phyloP scores from a whole-genome alignment of 2,797 vertebrate species.

The Thalassophryne amazonica region DNA sequence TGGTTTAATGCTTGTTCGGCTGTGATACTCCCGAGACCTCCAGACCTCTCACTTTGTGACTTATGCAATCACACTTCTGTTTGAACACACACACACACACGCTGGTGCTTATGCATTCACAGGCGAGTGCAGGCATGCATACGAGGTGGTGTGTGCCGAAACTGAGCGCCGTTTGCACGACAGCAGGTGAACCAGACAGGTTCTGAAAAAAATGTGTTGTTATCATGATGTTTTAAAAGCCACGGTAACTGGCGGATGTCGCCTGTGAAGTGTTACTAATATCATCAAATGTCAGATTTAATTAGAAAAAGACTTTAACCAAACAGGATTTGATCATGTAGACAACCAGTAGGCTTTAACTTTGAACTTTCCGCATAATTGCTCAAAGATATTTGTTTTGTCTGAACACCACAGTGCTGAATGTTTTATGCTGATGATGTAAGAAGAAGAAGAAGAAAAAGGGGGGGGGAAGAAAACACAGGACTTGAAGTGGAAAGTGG shows the following conservation, averaged over 20 bases:
- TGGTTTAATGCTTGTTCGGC: not conserved
- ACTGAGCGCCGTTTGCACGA: constrained; percentile 13
- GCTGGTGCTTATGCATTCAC: not conserved
- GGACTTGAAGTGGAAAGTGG: too few relatives aligned
- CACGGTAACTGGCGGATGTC: not conserved
- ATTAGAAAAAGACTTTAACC: not conserved
- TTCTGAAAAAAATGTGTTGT: not conserved
- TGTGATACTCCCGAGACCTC: constrained; percentile 6
- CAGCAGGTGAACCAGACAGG: constrained; percentile 8
- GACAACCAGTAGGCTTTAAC: too few relatives aligned
- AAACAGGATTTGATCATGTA: too few relatives aligned
- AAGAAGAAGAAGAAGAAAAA: too few relatives aligned
- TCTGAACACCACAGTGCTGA: too few relatives aligned
- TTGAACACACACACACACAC: constrained; percentile 2
- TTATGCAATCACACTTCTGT: constrained; percentile 19
- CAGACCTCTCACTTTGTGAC: constrained; percentile 8
- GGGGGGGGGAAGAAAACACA: too few relatives aligned
- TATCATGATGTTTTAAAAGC: not conserved
- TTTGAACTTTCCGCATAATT: too few relatives aligned
- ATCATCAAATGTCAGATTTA: not conserved
- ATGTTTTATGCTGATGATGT: too few relatives aligned
- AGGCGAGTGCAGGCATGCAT: constrained; percentile 28
- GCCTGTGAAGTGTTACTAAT: not conserved
- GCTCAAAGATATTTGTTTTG: too few relatives aligned
- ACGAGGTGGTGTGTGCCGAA: not conserved